These are phyloP conservation scores for Lingula anatina DNA, from an alignment of 2,888 invertebrate species.

Conservation along the genomic window DNA sequence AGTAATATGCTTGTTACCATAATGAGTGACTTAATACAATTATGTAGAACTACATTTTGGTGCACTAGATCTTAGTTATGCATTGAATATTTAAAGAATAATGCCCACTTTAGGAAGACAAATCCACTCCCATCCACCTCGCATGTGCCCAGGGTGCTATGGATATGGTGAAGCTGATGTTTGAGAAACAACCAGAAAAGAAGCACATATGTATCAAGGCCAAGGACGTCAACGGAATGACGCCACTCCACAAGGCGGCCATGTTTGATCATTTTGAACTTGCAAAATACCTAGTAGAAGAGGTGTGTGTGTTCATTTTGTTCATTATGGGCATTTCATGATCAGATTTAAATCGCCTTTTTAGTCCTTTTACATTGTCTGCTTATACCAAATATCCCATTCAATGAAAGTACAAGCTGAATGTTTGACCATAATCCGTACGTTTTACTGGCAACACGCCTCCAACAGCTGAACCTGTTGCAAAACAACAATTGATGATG, in stretches of 20 bases:
- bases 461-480: too few relatives aligned
- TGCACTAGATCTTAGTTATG: neutral
- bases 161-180: slow-evolving; percentile 84
- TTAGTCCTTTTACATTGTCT: too few relatives aligned
- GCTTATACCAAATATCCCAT: too few relatives aligned
- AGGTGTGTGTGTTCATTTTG: too few relatives aligned
- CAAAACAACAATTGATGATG: too few relatives aligned
- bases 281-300: slow-evolving; percentile 59
- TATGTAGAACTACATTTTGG: neutral
- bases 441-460: too few relatives aligned
- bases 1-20: too few relatives aligned
- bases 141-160: slow-evolving; percentile 81
- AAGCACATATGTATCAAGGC: slow-evolving; percentile 62
- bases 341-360: too few relatives aligned
- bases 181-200: slow-evolving; percentile 53
- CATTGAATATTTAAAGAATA: neutral
- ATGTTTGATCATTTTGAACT: slow-evolving; percentile 87
- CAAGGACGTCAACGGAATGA: slow-evolving; percentile 82
- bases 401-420: too few relatives aligned
- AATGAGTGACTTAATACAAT: too few relatives aligned
- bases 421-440: too few relatives aligned
- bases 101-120: slow-evolving; percentile 61
- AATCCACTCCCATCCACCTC: slow-evolving; percentile 83
- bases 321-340: too few relatives aligned
- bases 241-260: slow-evolving; percentile 83